Evolutionary conservation across 2,113 vertebrate genomes (phyloP), one percentile per base, ranked within the genome.

Genomic region (Dicaeum eximium): DNA sequence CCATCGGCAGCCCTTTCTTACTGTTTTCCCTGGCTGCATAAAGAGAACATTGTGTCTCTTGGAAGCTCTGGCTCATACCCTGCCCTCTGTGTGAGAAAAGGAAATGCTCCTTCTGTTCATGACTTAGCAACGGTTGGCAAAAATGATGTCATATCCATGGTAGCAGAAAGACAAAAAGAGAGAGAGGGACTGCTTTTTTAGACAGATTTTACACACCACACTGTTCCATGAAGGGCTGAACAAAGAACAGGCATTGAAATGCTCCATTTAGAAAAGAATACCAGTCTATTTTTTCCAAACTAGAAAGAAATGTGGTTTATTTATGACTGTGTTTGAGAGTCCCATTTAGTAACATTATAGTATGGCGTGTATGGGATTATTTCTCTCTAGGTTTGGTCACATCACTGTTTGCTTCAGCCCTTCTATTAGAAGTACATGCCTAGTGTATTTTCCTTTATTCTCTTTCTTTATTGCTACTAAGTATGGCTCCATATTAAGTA

Each of bases 101-200:
- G 95, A 97, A 91, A 87, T 77, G 27, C 88, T 85, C 87, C 57
- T 66, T 80, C 87, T 66, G 69, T 84, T 94, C 93, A 93, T 90
- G 79, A 94, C 93, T 92, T 86, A 81, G 92, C 69, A 87, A 92
- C 79, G 40, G 86, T 93, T 97, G 95, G 95, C 97, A 96, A 95
- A 96, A 97, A 56, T 78, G 90, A 94, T 93, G 91, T 93, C 88
- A 97, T 97, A 95, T 96, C 97, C 97, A 97, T 97, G 97, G 97
- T 74, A 97, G 95, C 96, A 95, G 91, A 72, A 70, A 82, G 75
- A 95, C 77, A 80, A 92, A 93, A 57, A 77, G 60, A 62, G 79
- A 56, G 56, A 83, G 53, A 50, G 53, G 48, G 21, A 65, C 38
- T 50, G 83, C 60, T 66, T 95, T 93, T 95, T 86, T n/a, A 94